phyloP scores from a whole-genome alignment of 2,888 invertebrate genomes.

The Tuta absoluta region DNA sequence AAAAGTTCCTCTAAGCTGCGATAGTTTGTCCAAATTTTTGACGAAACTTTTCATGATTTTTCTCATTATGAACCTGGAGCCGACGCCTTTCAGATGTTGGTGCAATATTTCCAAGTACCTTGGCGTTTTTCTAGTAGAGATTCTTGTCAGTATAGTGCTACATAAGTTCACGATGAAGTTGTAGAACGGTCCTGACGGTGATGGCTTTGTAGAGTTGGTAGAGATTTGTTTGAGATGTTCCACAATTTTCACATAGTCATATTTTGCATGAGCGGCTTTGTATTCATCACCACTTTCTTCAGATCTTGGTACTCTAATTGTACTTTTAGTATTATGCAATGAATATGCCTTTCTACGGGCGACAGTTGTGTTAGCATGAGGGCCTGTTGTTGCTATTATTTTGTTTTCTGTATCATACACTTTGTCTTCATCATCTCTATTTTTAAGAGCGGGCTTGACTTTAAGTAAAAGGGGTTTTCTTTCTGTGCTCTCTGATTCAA shows the following conservation, averaged over 20 bases:
- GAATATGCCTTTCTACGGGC: neutral
- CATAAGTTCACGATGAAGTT: conserved; percentile 57
- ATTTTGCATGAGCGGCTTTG: neutral
- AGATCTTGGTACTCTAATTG: neutral
- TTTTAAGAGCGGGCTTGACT: neutral
- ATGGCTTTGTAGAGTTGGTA: neutral
- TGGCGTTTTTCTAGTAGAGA: conserved; percentile 40
- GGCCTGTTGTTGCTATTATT: too few species aligned
- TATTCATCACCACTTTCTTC: neutral
- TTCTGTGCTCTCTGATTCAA: neutral
- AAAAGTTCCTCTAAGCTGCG: conserved; percentile 40
- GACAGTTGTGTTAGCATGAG: neutral
- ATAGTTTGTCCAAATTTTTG: conserved; percentile 44
- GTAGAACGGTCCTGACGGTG: conserved; percentile 52
- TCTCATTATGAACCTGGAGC: conserved; percentile 45
- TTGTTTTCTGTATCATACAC: too few species aligned
- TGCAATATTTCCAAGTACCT: conserved; percentile 51
- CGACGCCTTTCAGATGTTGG: conserved; percentile 45
- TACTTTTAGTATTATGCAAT: neutral
- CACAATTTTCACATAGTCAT: neutral
- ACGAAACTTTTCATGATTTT: conserved; percentile 46
- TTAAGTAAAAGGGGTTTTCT: neutral
- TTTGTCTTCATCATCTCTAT: too few species aligned
- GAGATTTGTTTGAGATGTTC: neutral
- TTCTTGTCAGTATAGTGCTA: conserved; percentile 46